Conservation (phyloP, 2,888 invertebrate species). For the Nemoura dubitans region DNA sequence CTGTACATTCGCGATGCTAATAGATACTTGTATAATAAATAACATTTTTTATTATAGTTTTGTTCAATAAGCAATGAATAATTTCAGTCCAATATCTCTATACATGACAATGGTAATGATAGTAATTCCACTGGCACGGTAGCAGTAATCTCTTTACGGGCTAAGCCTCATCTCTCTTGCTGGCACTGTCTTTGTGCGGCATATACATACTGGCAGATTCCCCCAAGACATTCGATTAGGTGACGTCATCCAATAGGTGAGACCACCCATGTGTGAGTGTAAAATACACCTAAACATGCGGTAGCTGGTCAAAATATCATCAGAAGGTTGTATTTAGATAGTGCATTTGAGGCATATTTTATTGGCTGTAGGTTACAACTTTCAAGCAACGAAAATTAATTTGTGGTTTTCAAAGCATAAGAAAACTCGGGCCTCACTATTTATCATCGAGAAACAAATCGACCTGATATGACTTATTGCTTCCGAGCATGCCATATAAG, state of each 20-base stretch:
- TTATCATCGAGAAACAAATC: neutral
- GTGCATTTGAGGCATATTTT: neutral
- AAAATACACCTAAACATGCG: neutral
- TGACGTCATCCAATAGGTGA: conserved; percentile 7
- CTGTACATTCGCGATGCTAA: too few species aligned
- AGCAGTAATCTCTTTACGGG: neutral
- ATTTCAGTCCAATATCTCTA: too few species aligned
- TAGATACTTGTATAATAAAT: too few species aligned
- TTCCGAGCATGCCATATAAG: neutral
- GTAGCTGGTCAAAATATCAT: conserved; percentile 17
- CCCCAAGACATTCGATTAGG: neutral
- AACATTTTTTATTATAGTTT: too few species aligned
- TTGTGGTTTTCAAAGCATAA: neutral
- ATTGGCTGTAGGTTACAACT: neutral
- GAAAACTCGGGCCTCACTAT: neutral
- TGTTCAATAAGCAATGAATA: too few species aligned
- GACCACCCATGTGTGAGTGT: conserved; percentile 7
- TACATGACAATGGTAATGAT: neutral
- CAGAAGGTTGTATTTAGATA: neutral
- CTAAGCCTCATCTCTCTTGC: neutral
- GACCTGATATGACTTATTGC: neutral
- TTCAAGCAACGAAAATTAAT: neutral
- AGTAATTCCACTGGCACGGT: neutral
- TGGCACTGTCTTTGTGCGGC: neutral
- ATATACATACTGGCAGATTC: neutral